phyloP scores from a whole-genome alignment of 2,888 invertebrate genomes.

The Tenthredo livida region DNA sequence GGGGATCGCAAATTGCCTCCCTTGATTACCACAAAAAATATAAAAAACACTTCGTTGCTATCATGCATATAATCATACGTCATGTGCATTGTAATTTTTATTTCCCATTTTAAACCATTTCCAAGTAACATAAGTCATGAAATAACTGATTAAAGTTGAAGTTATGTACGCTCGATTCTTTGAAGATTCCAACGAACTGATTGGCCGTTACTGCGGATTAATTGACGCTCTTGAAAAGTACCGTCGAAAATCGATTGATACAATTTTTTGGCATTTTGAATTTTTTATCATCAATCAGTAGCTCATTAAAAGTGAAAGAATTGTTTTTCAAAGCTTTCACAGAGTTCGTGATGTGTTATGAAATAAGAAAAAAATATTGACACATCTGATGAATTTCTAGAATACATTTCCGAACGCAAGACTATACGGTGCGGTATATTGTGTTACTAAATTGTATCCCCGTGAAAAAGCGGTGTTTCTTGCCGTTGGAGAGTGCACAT shows the following conservation, averaged over 20 bases:
- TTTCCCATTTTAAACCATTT: background rate
- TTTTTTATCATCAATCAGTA: background rate
- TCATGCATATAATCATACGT: no score
- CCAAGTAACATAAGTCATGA: background rate
- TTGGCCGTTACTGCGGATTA: background rate
- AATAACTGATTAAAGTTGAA: slow-evolving; percentile 19
- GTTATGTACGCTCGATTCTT: background rate
- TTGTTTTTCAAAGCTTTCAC: background rate
- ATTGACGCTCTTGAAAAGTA: slow-evolving; percentile 22
- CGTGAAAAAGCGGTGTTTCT: background rate
- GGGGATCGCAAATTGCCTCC: background rate
- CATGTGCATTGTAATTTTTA: background rate
- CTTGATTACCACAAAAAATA: background rate
- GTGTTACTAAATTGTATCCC: background rate
- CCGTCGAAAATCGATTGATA: background rate
- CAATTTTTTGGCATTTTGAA: background rate
- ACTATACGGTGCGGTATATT: background rate
- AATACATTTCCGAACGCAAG: background rate
- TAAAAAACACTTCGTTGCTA: background rate
- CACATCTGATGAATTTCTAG: background rate
- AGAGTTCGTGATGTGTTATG: background rate
- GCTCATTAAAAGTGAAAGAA: background rate
- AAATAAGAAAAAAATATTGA: background rate
- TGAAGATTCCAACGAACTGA: background rate
- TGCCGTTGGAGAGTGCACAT: background rate